Conservation (phyloP, 2,797 vertebrate species). For the Hyperoplus immaculatus region DNA sequence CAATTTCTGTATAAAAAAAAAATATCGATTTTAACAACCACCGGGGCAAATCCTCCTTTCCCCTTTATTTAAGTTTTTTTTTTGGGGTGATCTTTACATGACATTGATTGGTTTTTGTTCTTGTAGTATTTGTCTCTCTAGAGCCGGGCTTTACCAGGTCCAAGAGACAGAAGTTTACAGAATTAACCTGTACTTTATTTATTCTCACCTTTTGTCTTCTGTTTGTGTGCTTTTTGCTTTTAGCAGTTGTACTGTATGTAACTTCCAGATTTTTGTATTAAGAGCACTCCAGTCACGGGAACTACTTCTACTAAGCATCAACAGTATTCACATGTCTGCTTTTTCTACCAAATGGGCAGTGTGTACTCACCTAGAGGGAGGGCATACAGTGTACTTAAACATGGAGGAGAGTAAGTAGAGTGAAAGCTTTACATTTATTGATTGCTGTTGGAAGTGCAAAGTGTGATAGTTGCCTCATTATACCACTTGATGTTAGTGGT, state of each 20-base stretch:
- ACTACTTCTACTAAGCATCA: constrained; percentile 53
- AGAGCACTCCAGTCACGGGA: constrained; percentile 56
- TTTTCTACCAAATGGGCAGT: constrained; percentile 75
- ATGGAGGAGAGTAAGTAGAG: constrained; percentile 9
- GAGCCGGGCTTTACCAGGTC: constrained; percentile 36
- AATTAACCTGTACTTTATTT: constrained; percentile 60
- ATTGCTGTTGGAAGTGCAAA: background rate
- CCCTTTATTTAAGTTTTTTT: constrained; percentile 46
- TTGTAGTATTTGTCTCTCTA: constrained; percentile 62
- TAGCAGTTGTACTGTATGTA: constrained; percentile 47
- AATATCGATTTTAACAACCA: constrained; percentile 65
- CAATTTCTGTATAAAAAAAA: constrained; percentile 73
- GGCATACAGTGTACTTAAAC: constrained; percentile 11
- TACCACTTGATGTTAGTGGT: background rate
- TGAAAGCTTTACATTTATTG: constrained; percentile 12
- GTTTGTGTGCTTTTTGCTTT: constrained; percentile 63
- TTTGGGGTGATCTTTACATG: constrained; percentile 45
- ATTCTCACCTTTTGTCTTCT: constrained; percentile 51
- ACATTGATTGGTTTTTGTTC: constrained; percentile 56
- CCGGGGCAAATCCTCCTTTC: constrained; percentile 45
- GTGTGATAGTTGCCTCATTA: background rate
- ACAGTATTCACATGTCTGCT: constrained; percentile 59
- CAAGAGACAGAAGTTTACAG: constrained; percentile 43
- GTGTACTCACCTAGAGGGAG: constrained; percentile 54
- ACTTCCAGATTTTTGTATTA: constrained; percentile 62